A percentile compares a stretch with the other conserved stretches of the same genome.
Conservation (phyloP, 2,797 vertebrate genomes). For the Sebastolobus altivelis region DNA sequence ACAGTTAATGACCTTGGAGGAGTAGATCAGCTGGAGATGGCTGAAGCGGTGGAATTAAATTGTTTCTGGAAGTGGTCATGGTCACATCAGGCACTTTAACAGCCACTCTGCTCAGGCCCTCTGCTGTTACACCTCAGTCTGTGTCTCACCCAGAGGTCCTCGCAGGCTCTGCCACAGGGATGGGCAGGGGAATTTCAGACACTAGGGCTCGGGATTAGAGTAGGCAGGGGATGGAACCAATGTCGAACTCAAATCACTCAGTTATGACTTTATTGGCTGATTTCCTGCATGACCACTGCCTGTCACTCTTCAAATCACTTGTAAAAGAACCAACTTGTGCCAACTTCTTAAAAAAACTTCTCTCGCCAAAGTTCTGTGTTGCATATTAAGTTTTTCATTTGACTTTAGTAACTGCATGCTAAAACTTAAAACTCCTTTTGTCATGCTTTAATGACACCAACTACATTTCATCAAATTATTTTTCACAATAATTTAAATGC, state of each 20-base stretch:
- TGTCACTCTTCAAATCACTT: conserved; percentile 61
- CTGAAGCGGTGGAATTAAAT: conserved; percentile 98
- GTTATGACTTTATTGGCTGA: conserved; percentile 59
- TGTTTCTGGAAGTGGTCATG: conserved; percentile 99
- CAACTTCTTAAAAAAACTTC: conserved; percentile 51
- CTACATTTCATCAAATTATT: conserved; percentile 2
- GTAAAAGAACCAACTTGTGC: conserved; percentile 44
- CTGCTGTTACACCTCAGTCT: conserved; percentile 67
- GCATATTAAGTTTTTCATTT: conserved; percentile 24
- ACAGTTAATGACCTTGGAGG: conserved; percentile 99
- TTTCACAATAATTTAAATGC: background rate
- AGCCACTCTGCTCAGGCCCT: conserved; percentile 83
- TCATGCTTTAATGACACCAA: conserved; percentile 8
- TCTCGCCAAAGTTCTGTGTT: conserved; percentile 38
- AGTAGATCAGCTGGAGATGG: conserved; percentile 99
- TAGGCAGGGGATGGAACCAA: conserved; percentile 56
- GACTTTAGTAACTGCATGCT: conserved; percentile 1
- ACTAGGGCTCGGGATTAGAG: conserved; percentile 51
- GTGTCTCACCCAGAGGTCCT: conserved; percentile 43
- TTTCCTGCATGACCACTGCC: conserved; percentile 60
- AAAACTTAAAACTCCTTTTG: conserved; percentile 5
- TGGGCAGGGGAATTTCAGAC: conserved; percentile 42
- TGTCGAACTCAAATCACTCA: conserved; percentile 62
- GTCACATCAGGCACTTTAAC: conserved; percentile 98
- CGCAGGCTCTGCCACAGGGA: conserved; percentile 36